These are phyloP conservation scores for Diplolepis rosae DNA, from an alignment of 2,888 invertebrate species.

Conservation along the genomic window DNA sequence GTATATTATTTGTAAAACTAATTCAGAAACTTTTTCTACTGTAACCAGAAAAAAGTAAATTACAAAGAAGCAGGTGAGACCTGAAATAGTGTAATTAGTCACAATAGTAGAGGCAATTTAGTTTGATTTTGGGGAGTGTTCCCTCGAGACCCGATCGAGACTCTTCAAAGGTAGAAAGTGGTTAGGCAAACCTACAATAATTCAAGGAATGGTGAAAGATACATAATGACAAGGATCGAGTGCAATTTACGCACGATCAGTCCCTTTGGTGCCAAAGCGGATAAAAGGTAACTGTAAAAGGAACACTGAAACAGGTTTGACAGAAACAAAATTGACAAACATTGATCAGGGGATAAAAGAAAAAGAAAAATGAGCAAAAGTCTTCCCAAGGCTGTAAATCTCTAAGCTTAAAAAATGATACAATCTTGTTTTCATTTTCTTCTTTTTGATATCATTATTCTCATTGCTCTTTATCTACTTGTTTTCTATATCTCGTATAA, in stretches of 20 bases:
- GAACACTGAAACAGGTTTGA: slow-evolving; percentile 6
- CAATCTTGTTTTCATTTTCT: not conserved
- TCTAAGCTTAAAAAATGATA: not conserved
- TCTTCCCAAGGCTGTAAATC: not conserved
- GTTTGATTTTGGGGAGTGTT: not conserved
- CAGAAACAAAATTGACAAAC: slow-evolving; percentile 5
- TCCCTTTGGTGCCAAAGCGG: not conserved
- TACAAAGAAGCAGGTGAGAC: not conserved
- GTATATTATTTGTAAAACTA: too few relatives aligned
- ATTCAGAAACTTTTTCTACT: not conserved
- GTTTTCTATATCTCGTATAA: not conserved
- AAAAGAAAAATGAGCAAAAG: not conserved
- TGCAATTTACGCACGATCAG: not conserved
- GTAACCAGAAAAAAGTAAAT: not conserved
- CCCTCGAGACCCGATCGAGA: not conserved
- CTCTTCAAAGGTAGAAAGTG: not conserved
- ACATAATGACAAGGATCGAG: not conserved
- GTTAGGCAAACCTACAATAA: not conserved
- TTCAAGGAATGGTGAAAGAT: not conserved
- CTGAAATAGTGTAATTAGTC: not conserved
- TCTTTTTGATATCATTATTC: not conserved
- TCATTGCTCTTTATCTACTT: not conserved
- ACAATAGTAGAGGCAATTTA: not conserved
- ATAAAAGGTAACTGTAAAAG: not conserved
- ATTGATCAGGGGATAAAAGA: not conserved